Conservation (phyloP, 64 coral and sea anemone genomes). For the Exaiptasia diaphana region DNA sequence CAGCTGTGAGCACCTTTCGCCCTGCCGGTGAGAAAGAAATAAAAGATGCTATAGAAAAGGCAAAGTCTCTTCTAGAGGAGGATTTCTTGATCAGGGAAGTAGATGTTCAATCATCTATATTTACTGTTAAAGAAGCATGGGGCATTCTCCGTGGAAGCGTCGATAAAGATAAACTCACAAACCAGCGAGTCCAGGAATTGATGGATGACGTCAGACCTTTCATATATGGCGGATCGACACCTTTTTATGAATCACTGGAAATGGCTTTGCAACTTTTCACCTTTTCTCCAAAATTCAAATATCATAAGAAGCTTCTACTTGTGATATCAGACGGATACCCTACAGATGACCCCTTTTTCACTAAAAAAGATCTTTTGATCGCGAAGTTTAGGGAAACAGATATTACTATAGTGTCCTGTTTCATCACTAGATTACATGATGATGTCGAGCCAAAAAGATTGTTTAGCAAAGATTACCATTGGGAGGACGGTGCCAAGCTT, state of each 20-base stretch:
- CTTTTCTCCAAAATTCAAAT: not conserved
- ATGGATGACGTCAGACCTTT: not conserved
- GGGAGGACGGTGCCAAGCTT: not conserved
- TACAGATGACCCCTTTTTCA: not conserved
- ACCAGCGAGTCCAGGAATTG: not conserved
- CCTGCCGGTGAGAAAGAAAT: not conserved
- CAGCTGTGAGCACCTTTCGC: too few relatives aligned
- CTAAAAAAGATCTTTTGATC: not conserved
- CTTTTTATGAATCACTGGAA: not conserved
- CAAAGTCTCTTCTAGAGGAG: too few relatives aligned
- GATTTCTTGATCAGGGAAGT: not conserved
- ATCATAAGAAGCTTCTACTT: not conserved
- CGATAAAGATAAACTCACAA: slow-evolving; percentile 12
- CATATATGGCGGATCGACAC: not conserved
- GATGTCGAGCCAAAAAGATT: not conserved
- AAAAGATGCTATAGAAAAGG: not conserved
- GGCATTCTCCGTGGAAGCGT: not conserved
- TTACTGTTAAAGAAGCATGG: not conserved
- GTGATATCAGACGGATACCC: not conserved
- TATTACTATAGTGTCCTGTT: not conserved
- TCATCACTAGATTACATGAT: not conserved
- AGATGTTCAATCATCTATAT: not conserved
- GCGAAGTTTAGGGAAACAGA: not conserved
- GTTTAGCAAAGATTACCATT: not conserved
- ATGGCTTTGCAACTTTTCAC: not conserved